Conservation (phyloP, 2,113 vertebrate genomes). For the Neomonachus schauinslandi region DNA sequence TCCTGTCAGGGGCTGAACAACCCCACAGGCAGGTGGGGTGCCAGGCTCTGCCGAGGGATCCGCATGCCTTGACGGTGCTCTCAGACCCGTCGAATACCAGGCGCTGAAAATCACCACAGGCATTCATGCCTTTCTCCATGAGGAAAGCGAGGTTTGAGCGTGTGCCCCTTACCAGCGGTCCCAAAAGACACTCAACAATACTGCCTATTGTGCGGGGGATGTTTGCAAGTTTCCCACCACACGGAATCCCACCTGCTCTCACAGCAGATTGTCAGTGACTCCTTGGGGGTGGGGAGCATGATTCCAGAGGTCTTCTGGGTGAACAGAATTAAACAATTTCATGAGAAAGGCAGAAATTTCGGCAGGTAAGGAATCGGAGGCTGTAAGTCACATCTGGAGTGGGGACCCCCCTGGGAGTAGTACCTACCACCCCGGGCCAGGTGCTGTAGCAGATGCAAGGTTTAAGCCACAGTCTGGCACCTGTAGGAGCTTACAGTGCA, state of each 20-base stretch:
- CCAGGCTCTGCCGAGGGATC: neutral
- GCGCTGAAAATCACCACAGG: rapidly evolving
- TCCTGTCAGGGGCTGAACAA: neutral
- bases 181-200: neutral
- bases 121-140: neutral
- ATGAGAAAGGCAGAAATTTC: neutral
- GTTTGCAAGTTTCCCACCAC: neutral
- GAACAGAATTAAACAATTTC: neutral
- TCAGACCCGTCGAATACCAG: neutral
- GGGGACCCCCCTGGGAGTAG: neutral
- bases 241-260: neutral
- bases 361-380: neutral
- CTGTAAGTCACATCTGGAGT: neutral
- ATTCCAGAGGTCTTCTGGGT: neutral
- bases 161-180: neutral
- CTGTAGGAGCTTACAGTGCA: no score
- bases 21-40: neutral
- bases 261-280: neutral
- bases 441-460: neutral
- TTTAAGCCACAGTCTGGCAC: no score
- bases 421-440: neutral
- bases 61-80: neutral
- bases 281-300: neutral
- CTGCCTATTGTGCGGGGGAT: rapidly evolving
- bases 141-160: neutral